phyloP scores from a whole-genome alignment of 1,140 invertebrate species.

The Diabrotica undecimpunctata region DNA sequence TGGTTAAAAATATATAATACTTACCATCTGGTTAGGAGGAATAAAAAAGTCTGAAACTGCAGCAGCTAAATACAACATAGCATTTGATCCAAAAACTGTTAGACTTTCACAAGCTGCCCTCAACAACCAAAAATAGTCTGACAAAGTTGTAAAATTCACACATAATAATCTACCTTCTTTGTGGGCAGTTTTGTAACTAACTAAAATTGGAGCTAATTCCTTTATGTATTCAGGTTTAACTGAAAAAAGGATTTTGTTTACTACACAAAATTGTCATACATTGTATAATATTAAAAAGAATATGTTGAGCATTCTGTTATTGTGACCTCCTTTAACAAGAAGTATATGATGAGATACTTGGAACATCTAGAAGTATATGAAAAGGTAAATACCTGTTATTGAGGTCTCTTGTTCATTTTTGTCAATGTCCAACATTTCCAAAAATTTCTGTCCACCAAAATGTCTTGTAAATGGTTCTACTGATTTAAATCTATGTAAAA shows the following conservation, averaged over 20 bases:
- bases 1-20: conserved; percentile 22
- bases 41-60: conserved; percentile 99
- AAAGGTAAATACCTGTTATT: conserved; percentile 54
- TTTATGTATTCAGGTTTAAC: conserved; percentile 69
- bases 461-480: conserved; percentile 87
- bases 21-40: conserved; percentile 86
- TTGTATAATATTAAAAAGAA: background rate
- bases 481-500: conserved; percentile 76
- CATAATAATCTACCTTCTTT: conserved; percentile 65
- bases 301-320: too few relatives aligned
- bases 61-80: conserved; percentile 90
- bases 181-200: conserved; percentile 68
- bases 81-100: conserved; percentile 60
- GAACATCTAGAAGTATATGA: too few relatives aligned
- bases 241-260: conserved; percentile 38
- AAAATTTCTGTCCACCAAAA: conserved; percentile 72
- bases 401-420: conserved; percentile 58
- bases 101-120: conserved; percentile 75
- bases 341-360: too few relatives aligned
- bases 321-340: too few relatives aligned
- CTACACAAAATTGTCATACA: background rate
- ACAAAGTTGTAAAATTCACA: conserved; percentile 77
- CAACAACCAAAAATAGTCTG: conserved; percentile 92
- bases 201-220: conserved; percentile 62
- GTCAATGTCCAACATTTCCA: conserved; percentile 74